A percentile compares a stretch with the other conserved stretches of the same genome.
Evolutionary conservation across 2,888 invertebrate species (phyloP).

Genomic region (Homarus gammarus): DNA sequence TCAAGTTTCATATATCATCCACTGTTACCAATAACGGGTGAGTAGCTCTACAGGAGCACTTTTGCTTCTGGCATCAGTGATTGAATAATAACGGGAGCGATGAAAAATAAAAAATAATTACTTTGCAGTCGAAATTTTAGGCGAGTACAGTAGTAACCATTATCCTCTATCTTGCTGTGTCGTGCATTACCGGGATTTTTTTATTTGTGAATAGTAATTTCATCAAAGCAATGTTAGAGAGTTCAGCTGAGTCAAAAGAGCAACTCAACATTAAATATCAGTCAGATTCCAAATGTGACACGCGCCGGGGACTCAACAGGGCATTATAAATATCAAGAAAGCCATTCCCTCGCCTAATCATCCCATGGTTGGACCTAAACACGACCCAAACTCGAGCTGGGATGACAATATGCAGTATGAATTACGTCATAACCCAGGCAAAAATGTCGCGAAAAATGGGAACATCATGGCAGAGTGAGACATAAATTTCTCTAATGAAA

Average conservation of each 20-base stretch:
- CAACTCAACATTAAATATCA: slow-evolving; percentile 46
- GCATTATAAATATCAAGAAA: slow-evolving; percentile 54
- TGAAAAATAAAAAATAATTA: not conserved
- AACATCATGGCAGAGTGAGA: slow-evolving; percentile 34
- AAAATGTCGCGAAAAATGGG: slow-evolving; percentile 43
- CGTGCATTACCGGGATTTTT: not conserved
- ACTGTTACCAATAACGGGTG: slow-evolving; percentile 25
- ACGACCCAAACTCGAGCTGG: slow-evolving; percentile 18
- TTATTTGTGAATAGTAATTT: slow-evolving; percentile 20
- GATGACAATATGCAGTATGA: slow-evolving; percentile 49
- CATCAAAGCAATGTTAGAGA: slow-evolving; percentile 51
- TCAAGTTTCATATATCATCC: slow-evolving; percentile 18
- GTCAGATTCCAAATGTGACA: slow-evolving; percentile 31
- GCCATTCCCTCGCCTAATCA: slow-evolving; percentile 56
- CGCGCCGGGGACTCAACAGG: slow-evolving; percentile 17
- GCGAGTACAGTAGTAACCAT: not conserved
- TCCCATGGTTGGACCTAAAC: slow-evolving; percentile 26
- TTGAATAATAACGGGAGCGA: slow-evolving; percentile 18
- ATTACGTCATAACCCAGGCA: slow-evolving; percentile 40
- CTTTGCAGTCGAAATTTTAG: not conserved
- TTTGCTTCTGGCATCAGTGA: not conserved
- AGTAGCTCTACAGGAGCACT: not conserved
- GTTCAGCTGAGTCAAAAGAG: slow-evolving; percentile 25
- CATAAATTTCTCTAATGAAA: slow-evolving; percentile 45
- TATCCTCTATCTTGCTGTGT: not conserved